These are phyloP conservation scores for Drosophila guanche DNA, from an alignment of 1,140 invertebrate species.

Conservation along the genomic window DNA sequence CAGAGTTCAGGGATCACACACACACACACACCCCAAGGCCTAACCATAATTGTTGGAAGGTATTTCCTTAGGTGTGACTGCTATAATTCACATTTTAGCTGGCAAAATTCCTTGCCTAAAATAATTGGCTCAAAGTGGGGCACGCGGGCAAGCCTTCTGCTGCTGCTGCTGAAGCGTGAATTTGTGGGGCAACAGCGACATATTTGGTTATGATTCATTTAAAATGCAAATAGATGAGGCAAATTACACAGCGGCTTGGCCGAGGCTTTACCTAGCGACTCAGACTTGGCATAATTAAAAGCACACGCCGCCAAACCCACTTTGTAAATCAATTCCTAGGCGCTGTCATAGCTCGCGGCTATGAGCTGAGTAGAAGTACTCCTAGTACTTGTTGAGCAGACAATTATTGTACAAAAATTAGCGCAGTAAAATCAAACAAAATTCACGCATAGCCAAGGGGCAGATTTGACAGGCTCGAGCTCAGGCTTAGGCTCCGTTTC, in stretches of 20 bases:
- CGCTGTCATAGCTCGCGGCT: slow-evolving; percentile 50
- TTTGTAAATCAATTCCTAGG: slow-evolving; percentile 55
- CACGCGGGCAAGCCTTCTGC: slow-evolving; percentile 27
- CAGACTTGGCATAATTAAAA: slow-evolving; percentile 35
- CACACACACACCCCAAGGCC: slow-evolving; percentile 1
- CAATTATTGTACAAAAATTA: slow-evolving; percentile 56
- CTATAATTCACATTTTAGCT: too few species aligned
- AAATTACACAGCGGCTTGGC: slow-evolving; percentile 27
- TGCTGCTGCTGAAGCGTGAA: slow-evolving; percentile 45
- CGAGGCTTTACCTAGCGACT: not conserved
- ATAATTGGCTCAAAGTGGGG: slow-evolving; percentile 21
- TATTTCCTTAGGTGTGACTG: not conserved
- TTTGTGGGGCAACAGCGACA: slow-evolving; percentile 29
- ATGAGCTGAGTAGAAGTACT: slow-evolving; percentile 9
- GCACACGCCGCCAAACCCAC: slow-evolving; percentile 8
- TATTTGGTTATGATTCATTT: slow-evolving; percentile 53
- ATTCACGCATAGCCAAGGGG: slow-evolving; percentile 21
- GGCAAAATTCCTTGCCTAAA: too few species aligned
- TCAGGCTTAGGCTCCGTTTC: not conserved
- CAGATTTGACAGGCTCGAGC: slow-evolving; percentile 25
- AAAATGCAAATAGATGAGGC: slow-evolving; percentile 36
- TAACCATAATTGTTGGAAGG: not conserved
- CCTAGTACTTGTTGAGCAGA: slow-evolving; percentile 36
- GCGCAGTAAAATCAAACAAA: slow-evolving; percentile 52
- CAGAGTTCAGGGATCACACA: slow-evolving; percentile 24